phyloP scores from a whole-genome alignment of 2,113 vertebrate genomes.

The Cyanoramphus novaezelandiae region DNA sequence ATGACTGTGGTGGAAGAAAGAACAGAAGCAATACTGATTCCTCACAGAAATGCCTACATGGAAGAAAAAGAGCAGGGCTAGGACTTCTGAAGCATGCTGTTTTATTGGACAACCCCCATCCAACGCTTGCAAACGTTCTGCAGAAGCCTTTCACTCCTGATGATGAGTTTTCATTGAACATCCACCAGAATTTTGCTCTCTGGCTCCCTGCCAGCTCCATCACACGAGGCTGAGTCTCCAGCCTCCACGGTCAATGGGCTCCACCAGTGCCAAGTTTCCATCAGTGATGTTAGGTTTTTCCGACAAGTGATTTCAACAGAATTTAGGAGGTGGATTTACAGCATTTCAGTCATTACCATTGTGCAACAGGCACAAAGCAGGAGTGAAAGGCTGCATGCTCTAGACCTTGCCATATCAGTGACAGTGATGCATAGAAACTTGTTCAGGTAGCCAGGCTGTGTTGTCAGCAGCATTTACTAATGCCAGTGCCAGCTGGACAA shows the following conservation, averaged over 20 bases:
- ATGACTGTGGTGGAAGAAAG: background rate
- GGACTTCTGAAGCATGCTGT: background rate
- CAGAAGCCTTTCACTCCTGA: background rate
- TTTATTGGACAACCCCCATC: background rate
- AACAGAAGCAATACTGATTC: background rate
- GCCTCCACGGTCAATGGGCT: background rate
- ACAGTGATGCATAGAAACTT: background rate
- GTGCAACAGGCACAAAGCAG: background rate
- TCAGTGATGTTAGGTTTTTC: background rate
- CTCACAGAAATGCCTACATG: background rate
- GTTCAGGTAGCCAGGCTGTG: background rate
- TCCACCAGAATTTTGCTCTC: background rate
- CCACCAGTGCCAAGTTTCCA: background rate
- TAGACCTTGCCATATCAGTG: background rate
- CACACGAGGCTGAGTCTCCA: fast-evolving
- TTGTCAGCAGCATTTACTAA: background rate
- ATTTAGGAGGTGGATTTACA: background rate
- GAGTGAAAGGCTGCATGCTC: background rate
- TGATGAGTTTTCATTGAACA: background rate
- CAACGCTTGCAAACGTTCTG: background rate
- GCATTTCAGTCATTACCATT: background rate
- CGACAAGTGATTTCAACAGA: background rate
- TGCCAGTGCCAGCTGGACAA: background rate
- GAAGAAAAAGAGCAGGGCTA: background rate
- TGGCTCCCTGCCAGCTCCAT: background rate